A percentile compares a stretch with the other conserved stretches of the same genome.
Conservation (phyloP, 2,113 vertebrate genomes). For the Sinocyclocheilus maitianheensis region DNA sequence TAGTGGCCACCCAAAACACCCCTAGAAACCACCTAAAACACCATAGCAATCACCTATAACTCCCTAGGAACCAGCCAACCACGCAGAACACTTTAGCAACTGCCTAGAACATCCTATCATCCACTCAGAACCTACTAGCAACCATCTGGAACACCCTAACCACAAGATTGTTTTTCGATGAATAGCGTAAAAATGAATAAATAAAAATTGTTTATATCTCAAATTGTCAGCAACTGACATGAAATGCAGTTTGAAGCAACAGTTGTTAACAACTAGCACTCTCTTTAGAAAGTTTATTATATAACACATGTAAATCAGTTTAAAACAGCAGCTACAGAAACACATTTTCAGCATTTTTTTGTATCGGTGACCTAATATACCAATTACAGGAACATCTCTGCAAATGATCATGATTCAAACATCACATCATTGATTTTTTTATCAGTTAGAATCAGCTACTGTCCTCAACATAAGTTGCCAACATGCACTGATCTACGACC, state of each 20-base stretch:
- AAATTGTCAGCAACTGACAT: background rate
- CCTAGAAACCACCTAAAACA: background rate
- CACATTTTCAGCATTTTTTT: background rate
- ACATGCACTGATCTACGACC: constrained; percentile 4
- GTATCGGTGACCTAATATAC: background rate
- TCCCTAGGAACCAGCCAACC: background rate
- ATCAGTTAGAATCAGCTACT: background rate
- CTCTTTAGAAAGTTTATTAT: constrained; percentile 41
- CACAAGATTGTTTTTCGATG: background rate
- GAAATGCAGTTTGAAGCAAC: background rate
- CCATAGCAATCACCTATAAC: background rate
- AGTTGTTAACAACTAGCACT: background rate
- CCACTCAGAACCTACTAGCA: background rate
- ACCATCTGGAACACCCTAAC: background rate
- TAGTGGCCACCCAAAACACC: too few species aligned
- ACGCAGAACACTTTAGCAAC: background rate
- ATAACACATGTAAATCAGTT: constrained; percentile 29
- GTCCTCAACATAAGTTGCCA: background rate
- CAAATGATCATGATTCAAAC: background rate
- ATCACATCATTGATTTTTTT: background rate
- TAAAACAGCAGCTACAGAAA: constrained; percentile 44
- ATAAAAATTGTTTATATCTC: background rate
- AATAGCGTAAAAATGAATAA: background rate
- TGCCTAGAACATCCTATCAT: background rate
- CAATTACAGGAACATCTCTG: background rate